A percentile compares a stretch with the other conserved stretches of the same genome.
Conservation (phyloP, 2,888 invertebrate genomes). For the Linnaemya vulpina region DNA sequence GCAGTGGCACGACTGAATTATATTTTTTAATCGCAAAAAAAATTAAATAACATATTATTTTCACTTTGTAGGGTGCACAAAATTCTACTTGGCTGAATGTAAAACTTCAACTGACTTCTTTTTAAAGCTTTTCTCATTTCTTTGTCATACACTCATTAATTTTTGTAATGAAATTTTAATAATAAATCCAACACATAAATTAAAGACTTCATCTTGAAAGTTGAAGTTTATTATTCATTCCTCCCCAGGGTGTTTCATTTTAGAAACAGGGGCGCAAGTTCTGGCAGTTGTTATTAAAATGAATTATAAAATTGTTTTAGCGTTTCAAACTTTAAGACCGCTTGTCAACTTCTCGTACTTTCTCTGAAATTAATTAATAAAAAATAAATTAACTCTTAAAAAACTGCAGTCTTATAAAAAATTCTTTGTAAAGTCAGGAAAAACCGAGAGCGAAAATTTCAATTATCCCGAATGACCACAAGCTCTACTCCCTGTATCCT, state of each 20-base stretch:
- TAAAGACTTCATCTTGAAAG: not conserved
- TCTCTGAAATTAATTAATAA: too few species aligned
- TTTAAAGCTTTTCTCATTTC: not conserved
- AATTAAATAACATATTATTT: too few species aligned
- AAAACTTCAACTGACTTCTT: not conserved
- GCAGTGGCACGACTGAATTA: too few species aligned
- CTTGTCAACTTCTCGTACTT: not conserved
- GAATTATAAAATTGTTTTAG: not conserved
- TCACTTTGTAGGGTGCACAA: not conserved
- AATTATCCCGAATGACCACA: too few species aligned
- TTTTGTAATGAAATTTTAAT: conserved; percentile 48
- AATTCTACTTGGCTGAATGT: not conserved
- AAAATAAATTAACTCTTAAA: too few species aligned
- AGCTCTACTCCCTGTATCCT: too few species aligned
- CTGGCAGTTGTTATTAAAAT: not conserved
- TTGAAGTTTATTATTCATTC: not conserved
- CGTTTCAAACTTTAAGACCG: not conserved
- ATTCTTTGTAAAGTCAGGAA: too few species aligned
- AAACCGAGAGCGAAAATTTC: too few species aligned
- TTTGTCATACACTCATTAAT: conserved; percentile 19
- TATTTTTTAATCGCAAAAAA: too few species aligned
- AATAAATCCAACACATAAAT: conserved; percentile 32
- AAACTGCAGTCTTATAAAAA: too few species aligned
- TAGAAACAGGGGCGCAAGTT: not conserved
- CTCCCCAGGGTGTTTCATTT: conserved; percentile 1